These are phyloP conservation scores for Hormaphis cornu DNA, from an alignment of 1,140 invertebrate species.

Conservation along the genomic window DNA sequence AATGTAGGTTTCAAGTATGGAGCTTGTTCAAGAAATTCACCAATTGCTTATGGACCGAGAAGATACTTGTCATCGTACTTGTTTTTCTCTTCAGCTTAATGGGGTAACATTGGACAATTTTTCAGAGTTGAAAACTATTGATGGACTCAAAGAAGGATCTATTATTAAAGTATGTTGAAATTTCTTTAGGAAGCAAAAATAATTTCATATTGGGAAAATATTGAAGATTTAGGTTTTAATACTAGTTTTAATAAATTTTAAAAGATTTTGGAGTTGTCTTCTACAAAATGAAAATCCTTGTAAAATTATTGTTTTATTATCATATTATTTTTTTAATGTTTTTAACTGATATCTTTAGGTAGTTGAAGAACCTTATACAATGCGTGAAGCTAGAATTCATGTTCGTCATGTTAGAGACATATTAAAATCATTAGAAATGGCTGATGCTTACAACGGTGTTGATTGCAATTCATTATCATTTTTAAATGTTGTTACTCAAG, in stretches of 20 bases:
- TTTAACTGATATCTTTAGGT: constrained; percentile 45
- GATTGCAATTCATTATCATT: constrained; percentile 94
- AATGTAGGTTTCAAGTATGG: constrained; percentile 84
- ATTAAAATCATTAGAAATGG: constrained; percentile 82
- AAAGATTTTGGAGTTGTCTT: no score
- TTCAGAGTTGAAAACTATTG: constrained; percentile 92
- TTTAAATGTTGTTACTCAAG: constrained; percentile 85
- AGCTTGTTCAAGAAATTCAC: constrained; percentile 97
- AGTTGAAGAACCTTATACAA: constrained; percentile 92
- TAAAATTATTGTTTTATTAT: background rate
- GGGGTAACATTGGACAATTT: constrained; percentile 93
- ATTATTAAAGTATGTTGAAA: constrained; percentile 66
- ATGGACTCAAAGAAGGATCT: constrained; percentile 88
- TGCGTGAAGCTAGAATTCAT: constrained; percentile 93
- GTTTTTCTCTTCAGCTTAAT: constrained; percentile 92
- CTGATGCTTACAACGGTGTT: constrained; percentile 88
- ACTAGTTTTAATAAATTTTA: no score
- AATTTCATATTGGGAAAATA: no score
- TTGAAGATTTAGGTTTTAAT: no score
- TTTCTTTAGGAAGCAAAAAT: constrained; percentile 35
- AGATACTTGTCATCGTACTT: constrained; percentile 94
- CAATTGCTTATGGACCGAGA: constrained; percentile 95
- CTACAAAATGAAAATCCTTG: no score
- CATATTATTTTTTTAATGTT: background rate
- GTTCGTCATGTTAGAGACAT: constrained; percentile 93